Percentiles rank a stretch among this genome's conserved stretches.
phyloP scores from a whole-genome alignment of 1,140 invertebrate genomes.

The Stenopsyche tienmushanensis region DNA sequence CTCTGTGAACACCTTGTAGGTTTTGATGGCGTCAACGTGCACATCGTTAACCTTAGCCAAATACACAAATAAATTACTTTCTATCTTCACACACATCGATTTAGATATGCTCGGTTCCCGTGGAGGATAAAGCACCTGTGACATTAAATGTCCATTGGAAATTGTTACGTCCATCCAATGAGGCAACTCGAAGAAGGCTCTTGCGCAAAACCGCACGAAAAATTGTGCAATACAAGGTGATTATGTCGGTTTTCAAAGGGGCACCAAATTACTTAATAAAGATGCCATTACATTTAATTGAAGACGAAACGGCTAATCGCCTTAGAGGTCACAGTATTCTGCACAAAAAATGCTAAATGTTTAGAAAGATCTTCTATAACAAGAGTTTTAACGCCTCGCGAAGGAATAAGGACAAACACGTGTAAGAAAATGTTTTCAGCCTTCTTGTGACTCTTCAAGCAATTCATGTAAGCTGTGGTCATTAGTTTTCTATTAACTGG shows the following conservation, averaged over 20 bases:
- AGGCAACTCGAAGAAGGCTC: neutral
- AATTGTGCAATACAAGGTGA: conserved; percentile 8
- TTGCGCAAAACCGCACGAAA: neutral
- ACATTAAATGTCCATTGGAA: conserved; percentile 2
- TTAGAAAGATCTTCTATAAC: conserved; percentile 3
- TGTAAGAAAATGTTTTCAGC: no score
- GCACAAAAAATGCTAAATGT: no score
- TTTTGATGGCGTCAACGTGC: no score
- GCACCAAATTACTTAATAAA: conserved; percentile 8
- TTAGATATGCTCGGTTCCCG: neutral
- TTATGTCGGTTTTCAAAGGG: conserved; percentile 3
- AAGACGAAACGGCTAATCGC: conserved; percentile 10
- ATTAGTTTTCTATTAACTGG: no score
- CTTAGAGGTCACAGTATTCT: conserved; percentile 8
- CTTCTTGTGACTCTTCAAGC: no score
- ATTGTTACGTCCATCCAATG: neutral
- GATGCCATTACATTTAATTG: conserved; percentile 9
- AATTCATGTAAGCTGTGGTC: no score
- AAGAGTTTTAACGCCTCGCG: no score
- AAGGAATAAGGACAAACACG: no score
- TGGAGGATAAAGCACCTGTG: neutral
- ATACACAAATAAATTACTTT: no score
- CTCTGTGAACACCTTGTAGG: no score
- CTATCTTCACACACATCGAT: no score
- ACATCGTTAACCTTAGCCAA: no score